Evolutionary conservation across 2,797 vertebrate species (phyloP).

Genomic region (Danio kyathit): DNA sequence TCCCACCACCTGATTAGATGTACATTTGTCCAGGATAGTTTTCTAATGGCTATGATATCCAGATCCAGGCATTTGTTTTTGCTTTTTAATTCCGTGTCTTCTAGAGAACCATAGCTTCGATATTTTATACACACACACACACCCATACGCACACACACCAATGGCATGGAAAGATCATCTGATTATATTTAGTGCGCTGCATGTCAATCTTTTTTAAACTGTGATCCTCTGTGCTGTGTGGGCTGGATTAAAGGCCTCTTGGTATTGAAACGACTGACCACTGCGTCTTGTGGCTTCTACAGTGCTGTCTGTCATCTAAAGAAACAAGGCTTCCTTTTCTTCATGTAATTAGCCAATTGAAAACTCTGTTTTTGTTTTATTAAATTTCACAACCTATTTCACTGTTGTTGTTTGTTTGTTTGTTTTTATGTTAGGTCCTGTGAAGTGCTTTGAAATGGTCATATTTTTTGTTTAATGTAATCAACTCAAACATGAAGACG

Average conservation of each 20-base stretch:
- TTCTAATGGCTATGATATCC: constrained; percentile 19
- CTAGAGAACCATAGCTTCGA: constrained; percentile 38
- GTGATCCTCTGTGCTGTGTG: constrained; percentile 21
- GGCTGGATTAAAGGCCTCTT: neutral
- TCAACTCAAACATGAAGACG: no score
- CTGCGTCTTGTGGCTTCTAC: neutral
- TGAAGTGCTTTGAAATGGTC: no score
- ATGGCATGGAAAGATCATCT: constrained; percentile 48
- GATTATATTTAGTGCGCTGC: constrained; percentile 35
- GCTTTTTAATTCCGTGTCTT: constrained; percentile 29
- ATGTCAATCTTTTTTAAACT: constrained; percentile 25
- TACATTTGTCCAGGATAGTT: constrained; percentile 56
- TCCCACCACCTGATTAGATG: neutral
- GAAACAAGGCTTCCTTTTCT: constrained; percentile 30
- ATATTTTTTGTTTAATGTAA: no score
- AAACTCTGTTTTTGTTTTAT: constrained; percentile 68
- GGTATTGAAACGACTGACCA: neutral
- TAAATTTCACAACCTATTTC: constrained; percentile 70
- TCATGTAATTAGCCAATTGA: constrained; percentile 36
- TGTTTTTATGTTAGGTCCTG: no score
- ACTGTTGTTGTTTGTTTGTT: neutral
- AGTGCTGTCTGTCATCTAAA: neutral
- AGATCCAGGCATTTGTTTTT: neutral
- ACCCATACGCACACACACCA: no score
- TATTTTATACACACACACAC: constrained; percentile 46